phyloP scores from a whole-genome alignment of 1,140 invertebrate genomes.

The fruit fly (Drosophila melanogaster) region Release_6_plus_ISO1_MT NT_033779.5:10553501-10554000 shows the following conservation, averaged over 20 bases:
- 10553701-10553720: slow-evolving; percentile 68
- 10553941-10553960: slow-evolving; percentile 7
- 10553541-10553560: slow-evolving; percentile 35
- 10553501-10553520: slow-evolving; percentile 78
- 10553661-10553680: slow-evolving; percentile 54
- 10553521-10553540: slow-evolving; percentile 66
- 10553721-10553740: slow-evolving; percentile 52
- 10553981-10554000: slow-evolving; percentile 13
- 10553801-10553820: slow-evolving; percentile 69
- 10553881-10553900: slow-evolving; percentile 65
- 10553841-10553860: slow-evolving; percentile 67
- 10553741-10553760: neutral
- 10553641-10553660: slow-evolving; percentile 52
- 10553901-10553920: slow-evolving; percentile 30
- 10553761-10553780: slow-evolving; percentile 18
- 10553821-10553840: slow-evolving; percentile 61
- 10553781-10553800: slow-evolving; percentile 73
- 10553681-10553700: slow-evolving; percentile 62
- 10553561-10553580: slow-evolving; percentile 24
- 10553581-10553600: slow-evolving; percentile 46
- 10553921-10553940: slow-evolving; percentile 15
- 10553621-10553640: slow-evolving; percentile 49
- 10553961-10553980: slow-evolving; percentile 13
- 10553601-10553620: slow-evolving; percentile 53
- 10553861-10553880: slow-evolving; percentile 65